phyloP scores from a whole-genome alignment of 1,140 invertebrate genomes.

The Cherax destructor region DNA sequence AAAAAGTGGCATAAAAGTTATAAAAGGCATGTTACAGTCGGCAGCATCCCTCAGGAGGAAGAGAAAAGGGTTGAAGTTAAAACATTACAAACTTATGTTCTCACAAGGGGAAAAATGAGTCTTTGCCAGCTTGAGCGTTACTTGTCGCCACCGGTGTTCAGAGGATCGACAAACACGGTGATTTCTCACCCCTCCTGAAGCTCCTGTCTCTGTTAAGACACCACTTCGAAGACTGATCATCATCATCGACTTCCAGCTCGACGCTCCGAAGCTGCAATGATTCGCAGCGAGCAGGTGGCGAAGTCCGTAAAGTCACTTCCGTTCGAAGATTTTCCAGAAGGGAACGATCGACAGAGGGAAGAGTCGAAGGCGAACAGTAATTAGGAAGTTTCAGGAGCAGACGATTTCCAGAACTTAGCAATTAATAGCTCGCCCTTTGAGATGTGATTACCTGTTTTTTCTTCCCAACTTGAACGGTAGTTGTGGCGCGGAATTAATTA shows the following conservation, averaged over 20 bases:
- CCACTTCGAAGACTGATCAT: too few relatives aligned
- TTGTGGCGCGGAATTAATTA: slow-evolving; percentile 51
- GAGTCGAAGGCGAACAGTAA: slow-evolving; percentile 28
- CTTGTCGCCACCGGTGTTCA: too few relatives aligned
- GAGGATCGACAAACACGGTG: too few relatives aligned
- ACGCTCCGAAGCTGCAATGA: too few relatives aligned
- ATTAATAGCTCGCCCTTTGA: slow-evolving; percentile 58
- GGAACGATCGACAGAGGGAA: neutral
- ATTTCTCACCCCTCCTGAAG: too few relatives aligned
- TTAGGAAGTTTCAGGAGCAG: slow-evolving; percentile 58
- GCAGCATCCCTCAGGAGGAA: slow-evolving; percentile 47
- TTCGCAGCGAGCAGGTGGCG: too few relatives aligned
- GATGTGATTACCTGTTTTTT: slow-evolving; percentile 58
- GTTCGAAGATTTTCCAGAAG: slow-evolving; percentile 21
- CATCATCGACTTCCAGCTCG: too few relatives aligned
- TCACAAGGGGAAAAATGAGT: slow-evolving; percentile 6
- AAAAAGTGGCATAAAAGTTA: slow-evolving; percentile 43
- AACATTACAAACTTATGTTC: slow-evolving; percentile 59
- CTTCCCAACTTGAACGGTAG: slow-evolving; percentile 36
- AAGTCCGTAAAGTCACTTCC: neutral
- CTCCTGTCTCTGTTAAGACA: too few relatives aligned
- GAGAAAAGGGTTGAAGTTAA: slow-evolving; percentile 62
- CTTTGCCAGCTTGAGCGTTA: neutral
- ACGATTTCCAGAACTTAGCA: slow-evolving; percentile 52
- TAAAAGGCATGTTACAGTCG: slow-evolving; percentile 61